Evolutionary conservation across 2,888 invertebrate genomes (phyloP).

Genomic region (Drosophila neotestacea): DNA sequence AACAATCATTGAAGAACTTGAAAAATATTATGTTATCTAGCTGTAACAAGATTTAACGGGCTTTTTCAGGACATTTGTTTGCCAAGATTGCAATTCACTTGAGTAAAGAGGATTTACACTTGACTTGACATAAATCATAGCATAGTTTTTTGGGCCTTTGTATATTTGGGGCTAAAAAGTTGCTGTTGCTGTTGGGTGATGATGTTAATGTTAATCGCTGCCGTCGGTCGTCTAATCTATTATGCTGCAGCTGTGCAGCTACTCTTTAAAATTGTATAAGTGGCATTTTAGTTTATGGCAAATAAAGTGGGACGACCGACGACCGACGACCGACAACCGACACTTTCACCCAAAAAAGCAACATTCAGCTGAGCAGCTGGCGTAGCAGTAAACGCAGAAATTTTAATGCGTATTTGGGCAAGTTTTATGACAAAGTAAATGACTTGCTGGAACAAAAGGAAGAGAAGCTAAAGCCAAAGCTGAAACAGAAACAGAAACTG

Average conservation of each 20-base stretch:
- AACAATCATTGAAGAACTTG: no score
- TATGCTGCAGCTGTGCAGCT: slow-evolving; percentile 35
- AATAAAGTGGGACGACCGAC: slow-evolving; percentile 28
- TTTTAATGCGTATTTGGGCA: slow-evolving; percentile 63
- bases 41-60: no score
- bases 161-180: neutral
- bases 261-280: slow-evolving; percentile 49
- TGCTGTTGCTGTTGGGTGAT: neutral
- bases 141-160: slow-evolving; percentile 1
- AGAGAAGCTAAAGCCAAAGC: slow-evolving; percentile 6
- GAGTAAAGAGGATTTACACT: slow-evolving; percentile 1
- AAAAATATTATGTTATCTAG: no score
- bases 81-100: neutral
- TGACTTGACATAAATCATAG: slow-evolving; percentile 7
- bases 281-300: slow-evolving; percentile 56
- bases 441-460: slow-evolving; percentile 54
- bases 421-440: slow-evolving; percentile 67
- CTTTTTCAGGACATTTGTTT: neutral
- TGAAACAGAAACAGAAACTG: slow-evolving; percentile 1
- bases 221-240: slow-evolving; percentile 25
- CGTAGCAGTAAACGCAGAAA: slow-evolving; percentile 58
- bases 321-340: slow-evolving; percentile 1
- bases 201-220: slow-evolving; percentile 25
- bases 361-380: slow-evolving; percentile 46
- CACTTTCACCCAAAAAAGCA: neutral